Evolutionary conservation across 2,888 invertebrate genomes (phyloP).

Genomic region (Eupithecia pulchellata): DNA sequence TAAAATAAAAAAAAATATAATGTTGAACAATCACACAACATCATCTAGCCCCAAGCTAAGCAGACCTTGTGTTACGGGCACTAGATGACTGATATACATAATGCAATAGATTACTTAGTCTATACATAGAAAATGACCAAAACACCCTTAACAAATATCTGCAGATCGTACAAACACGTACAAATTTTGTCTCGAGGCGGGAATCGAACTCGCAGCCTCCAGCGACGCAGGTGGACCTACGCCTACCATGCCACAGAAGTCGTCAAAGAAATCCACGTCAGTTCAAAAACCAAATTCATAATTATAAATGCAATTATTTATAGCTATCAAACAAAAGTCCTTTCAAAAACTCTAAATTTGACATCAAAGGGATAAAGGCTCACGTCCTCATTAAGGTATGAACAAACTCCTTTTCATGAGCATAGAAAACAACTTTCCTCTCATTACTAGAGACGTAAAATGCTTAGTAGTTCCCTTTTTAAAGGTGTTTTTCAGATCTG

Average conservation of each 20-base stretch:
- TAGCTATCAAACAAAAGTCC: slow-evolving; percentile 27
- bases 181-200: too few species aligned
- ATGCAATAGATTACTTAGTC: too few species aligned
- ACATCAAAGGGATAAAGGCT: slow-evolving; percentile 34
- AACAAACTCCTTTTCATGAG: slow-evolving; percentile 36
- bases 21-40: too few species aligned
- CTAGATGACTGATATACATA: too few species aligned
- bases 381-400: slow-evolving; percentile 40
- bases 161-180: too few species aligned
- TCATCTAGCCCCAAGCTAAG: too few species aligned
- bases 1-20: not conserved
- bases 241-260: too few species aligned
- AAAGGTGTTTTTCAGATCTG: not conserved
- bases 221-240: too few species aligned
- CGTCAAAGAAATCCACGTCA: not conserved
- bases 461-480: not conserved
- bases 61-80: too few species aligned
- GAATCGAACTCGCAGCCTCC: too few species aligned
- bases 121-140: too few species aligned
- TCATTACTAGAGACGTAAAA: slow-evolving; percentile 9
- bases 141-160: too few species aligned
- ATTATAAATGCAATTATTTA: slow-evolving; percentile 33
- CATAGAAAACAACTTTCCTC: slow-evolving; percentile 11
- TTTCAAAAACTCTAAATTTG: slow-evolving; percentile 34
- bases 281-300: slow-evolving; percentile 17